Base-by-base conservation (phyloP, 1,140 invertebrate species). In the Listronotus bonariensis region DNA sequence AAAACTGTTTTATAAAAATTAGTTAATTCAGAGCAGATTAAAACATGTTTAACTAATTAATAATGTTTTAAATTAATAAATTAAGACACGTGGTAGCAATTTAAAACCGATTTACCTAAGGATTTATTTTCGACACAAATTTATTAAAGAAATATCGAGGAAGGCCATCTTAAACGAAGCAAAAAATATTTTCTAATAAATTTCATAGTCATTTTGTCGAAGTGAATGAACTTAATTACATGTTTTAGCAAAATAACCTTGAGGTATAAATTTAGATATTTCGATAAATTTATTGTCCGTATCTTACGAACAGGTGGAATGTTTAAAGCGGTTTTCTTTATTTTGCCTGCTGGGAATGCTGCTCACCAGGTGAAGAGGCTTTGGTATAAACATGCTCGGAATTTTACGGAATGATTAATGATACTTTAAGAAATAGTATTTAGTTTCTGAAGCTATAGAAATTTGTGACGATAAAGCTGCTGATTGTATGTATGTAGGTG, bases 261-360 rank as follows among this genome's bases (percentile, higher is more conserved):
- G 48, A 51, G 48, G 26, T 14, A 31, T 32, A 51, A 51, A 26
- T 51, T 31, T 20, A 51, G 48, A 51, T 51, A 26, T 46, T 51
- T 51, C 48, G 48, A 51, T 51, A 51, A 51, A 51, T 51, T 51
- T 51, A 32, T 51, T 51, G 31, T 51, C n/a, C 31, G 48, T 51
- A 51, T 51, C 48, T 31, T 26, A 51, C 31, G 26, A 51, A 51
- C 48, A 51, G 48, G 48, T 51, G 48, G 48, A 51, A 51, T 31
- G 43, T 17, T 46, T 20, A 20, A 36, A 36, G 11, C 20, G 15
- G 15, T 11, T 46, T 46, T 46, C 6, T 46, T 46, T 17, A 46
- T 46, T 46, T 46, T 10, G 51, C 6, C 15, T 20, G 15, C 31
- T 53, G 14, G 20, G 20, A 20, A 17, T 10, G 43, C 7, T 20